Conservation (phyloP, 2,888 invertebrate species). For the Mythimna pallens region DNA sequence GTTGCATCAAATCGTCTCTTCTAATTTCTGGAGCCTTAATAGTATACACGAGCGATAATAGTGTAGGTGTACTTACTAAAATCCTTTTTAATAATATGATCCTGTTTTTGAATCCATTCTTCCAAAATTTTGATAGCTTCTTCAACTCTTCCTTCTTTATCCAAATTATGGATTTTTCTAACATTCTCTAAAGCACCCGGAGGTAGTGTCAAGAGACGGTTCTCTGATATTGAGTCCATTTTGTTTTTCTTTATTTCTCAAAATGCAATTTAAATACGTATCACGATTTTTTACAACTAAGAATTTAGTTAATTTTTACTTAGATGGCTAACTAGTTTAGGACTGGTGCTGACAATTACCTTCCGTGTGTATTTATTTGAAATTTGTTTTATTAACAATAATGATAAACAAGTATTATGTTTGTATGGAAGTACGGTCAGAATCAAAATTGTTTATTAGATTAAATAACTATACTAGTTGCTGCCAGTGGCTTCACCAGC, state of each 20-base stretch:
- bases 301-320: no score
- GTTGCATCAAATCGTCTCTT: no score
- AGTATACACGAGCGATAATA: no score
- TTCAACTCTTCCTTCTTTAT: slow-evolving; percentile 65
- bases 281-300: no score
- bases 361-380: slow-evolving; percentile 2
- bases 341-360: no score
- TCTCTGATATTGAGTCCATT: slow-evolving; percentile 40
- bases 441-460: neutral
- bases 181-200: slow-evolving; percentile 65
- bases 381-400: neutral
- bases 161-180: slow-evolving; percentile 67
- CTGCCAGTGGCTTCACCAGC: no score
- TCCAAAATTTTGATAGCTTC: slow-evolving; percentile 71
- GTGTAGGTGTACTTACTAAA: slow-evolving; percentile 61
- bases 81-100: slow-evolving; percentile 66
- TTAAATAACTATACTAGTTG: neutral
- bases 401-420: neutral
- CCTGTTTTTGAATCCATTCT: slow-evolving; percentile 72
- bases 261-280: neutral
- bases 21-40: no score
- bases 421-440: neutral
- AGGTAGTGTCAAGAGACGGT: slow-evolving; percentile 61
- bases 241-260: neutral
- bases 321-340: no score